A percentile compares a stretch with the other conserved stretches of the same genome.
phyloP scores from a whole-genome alignment of 2,797 vertebrate species.

The Pteronotus mesoamericanus region DNA sequence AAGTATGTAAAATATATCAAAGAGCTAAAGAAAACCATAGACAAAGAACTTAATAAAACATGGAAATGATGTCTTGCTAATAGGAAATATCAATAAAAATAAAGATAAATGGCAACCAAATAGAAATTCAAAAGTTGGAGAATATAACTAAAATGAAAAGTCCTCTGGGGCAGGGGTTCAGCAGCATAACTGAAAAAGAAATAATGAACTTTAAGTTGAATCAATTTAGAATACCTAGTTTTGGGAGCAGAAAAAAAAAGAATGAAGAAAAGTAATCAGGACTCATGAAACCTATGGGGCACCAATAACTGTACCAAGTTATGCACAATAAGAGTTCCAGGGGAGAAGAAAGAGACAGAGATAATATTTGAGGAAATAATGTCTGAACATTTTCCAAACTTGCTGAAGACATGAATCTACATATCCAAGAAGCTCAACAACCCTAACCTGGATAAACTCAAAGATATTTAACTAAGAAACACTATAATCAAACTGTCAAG shows the following conservation, averaged over 20 bases:
- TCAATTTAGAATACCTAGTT: neutral
- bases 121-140: neutral
- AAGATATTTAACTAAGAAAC: neutral
- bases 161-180: neutral
- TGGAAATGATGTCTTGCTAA: neutral
- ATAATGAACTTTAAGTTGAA: neutral
- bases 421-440: neutral
- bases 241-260: neutral
- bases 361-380: neutral
- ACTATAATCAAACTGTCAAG: neutral
- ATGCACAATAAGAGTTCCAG: neutral
- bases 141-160: neutral
- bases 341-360: neutral
- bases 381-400: neutral
- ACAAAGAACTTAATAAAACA: neutral
- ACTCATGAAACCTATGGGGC: neutral
- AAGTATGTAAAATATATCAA: neutral
- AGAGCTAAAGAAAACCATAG: neutral
- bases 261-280: neutral
- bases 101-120: neutral
- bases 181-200: neutral
- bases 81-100: neutral
- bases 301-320: neutral
- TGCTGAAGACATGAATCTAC: neutral
- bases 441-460: neutral